Evolutionary conservation across 1,140 invertebrate species (phyloP).

Genomic region (Leptoteleia sp.): DNA sequence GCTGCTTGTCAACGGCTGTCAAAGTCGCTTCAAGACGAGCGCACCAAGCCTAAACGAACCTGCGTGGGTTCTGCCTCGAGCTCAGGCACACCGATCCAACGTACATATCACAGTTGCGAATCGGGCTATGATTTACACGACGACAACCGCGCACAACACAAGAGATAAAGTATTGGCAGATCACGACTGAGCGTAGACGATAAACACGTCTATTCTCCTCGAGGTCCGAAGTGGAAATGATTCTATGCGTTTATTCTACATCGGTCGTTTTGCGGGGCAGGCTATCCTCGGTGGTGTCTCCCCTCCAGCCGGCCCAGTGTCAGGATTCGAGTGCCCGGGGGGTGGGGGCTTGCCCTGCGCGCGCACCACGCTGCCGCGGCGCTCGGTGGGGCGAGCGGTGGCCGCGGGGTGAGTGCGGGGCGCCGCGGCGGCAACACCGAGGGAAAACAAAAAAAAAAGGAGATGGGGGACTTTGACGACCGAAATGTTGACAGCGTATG

Average conservation of each 20-base stretch:
- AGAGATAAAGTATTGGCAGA: constrained; percentile 65
- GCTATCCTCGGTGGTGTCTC: constrained; percentile 25
- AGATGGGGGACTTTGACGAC: constrained; percentile 51
- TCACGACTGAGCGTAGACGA: constrained; percentile 77
- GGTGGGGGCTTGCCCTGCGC: constrained; percentile 48
- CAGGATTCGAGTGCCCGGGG: constrained; percentile 3
- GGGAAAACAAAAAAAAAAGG: constrained; percentile 47
- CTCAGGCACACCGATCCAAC: not conserved
- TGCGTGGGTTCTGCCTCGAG: not conserved
- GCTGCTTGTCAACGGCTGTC: not conserved
- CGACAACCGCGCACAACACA: constrained; percentile 46
- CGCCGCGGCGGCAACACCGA: constrained; percentile 25
- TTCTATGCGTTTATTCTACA: constrained; percentile 74
- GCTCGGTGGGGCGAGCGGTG: constrained; percentile 10
- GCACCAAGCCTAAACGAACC: constrained; percentile 3
- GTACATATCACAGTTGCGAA: constrained; percentile 35
- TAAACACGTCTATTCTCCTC: constrained; percentile 79
- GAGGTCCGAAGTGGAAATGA: constrained; percentile 80
- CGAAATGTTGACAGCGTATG: constrained; percentile 46
- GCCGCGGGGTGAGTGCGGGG: constrained; percentile 41
- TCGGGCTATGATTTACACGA: constrained; percentile 43
- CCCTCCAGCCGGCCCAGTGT: constrained; percentile 35
- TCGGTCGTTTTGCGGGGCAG: constrained; percentile 61
- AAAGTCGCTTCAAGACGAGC: not conserved
- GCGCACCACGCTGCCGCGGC: constrained; percentile 48